Percentiles rank a stretch among this genome's conserved stretches.
phyloP scores from a whole-genome alignment of 2,888 invertebrate species.

The Crioceris asparagi region DNA sequence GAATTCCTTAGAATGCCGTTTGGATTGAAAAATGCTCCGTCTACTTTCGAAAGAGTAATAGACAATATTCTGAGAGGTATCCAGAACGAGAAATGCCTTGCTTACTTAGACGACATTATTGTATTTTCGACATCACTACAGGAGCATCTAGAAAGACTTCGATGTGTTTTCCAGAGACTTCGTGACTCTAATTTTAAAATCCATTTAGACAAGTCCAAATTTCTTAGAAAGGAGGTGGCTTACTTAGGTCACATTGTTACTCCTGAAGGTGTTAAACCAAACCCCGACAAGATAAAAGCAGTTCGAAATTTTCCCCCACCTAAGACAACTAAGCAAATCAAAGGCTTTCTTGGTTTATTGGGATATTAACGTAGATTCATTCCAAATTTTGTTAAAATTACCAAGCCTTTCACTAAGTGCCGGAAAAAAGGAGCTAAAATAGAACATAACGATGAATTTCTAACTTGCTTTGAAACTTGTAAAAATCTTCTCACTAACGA shows the following conservation, averaged over 20 bases:
- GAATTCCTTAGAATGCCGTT: conserved; percentile 21
- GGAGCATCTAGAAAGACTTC: conserved; percentile 12
- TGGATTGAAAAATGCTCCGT: conserved; percentile 21
- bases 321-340: conserved; percentile 16
- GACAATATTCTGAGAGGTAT: conserved; percentile 17
- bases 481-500: conserved; percentile 15
- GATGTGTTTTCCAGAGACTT: conserved; percentile 12
- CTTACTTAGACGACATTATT: conserved; percentile 22
- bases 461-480: conserved; percentile 13
- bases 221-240: conserved; percentile 14
- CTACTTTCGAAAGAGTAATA: conserved; percentile 22
- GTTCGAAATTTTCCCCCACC: conserved; percentile 16
- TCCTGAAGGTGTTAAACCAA: conserved; percentile 8
- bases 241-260: conserved; percentile 13
- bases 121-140: conserved; percentile 11
- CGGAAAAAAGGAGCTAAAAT: conserved; percentile 14
- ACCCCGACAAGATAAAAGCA: conserved; percentile 9
- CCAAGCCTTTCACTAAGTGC: conserved; percentile 15
- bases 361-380: conserved; percentile 18
- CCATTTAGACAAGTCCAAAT: conserved; percentile 17
- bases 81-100: conserved; percentile 15
- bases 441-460: conserved; percentile 10
- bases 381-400: conserved; percentile 15
- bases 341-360: conserved; percentile 15
- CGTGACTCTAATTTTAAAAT: conserved; percentile 16